Evolutionary conservation across 2,797 vertebrate genomes (phyloP).

Genomic region (Octomys mimax): DNA sequence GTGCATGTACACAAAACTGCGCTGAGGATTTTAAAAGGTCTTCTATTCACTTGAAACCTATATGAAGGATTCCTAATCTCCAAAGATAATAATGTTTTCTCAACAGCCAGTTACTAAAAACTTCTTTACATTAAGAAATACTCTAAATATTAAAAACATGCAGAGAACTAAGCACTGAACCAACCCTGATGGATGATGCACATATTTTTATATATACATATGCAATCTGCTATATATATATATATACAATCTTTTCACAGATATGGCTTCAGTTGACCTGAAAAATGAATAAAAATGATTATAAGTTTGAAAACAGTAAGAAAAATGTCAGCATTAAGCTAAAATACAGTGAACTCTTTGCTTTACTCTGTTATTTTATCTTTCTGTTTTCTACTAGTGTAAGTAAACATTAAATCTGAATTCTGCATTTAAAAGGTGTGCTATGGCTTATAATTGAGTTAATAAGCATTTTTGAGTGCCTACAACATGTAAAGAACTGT

Average conservation of each 20-base stretch:
- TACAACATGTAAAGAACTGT: neutral
- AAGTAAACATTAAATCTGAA: conserved; percentile 32
- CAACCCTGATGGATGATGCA: fast-evolving
- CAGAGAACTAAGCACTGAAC: neutral
- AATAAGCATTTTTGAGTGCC: conserved; percentile 33
- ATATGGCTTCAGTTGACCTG: neutral
- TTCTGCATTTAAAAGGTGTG: conserved; percentile 29
- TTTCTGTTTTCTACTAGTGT: neutral
- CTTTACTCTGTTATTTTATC: neutral
- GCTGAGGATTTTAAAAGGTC: conserved; percentile 33
- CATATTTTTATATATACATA: too few relatives aligned
- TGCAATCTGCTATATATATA: too few relatives aligned
- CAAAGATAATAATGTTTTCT: neutral
- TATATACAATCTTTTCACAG: neutral
- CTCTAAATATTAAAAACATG: neutral
- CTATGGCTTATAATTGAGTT: neutral
- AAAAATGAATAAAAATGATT: neutral
- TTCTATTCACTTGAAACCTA: conserved; percentile 14
- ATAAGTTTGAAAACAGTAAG: neutral
- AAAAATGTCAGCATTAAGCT: conserved; percentile 25
- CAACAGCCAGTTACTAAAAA: neutral
- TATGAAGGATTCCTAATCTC: neutral
- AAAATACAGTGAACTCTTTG: neutral
- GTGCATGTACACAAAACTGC: neutral
- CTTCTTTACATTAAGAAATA: conserved; percentile 10